Base-by-base conservation (phyloP, 1,140 invertebrate species). In the Drosophila eugracilis region DNA sequence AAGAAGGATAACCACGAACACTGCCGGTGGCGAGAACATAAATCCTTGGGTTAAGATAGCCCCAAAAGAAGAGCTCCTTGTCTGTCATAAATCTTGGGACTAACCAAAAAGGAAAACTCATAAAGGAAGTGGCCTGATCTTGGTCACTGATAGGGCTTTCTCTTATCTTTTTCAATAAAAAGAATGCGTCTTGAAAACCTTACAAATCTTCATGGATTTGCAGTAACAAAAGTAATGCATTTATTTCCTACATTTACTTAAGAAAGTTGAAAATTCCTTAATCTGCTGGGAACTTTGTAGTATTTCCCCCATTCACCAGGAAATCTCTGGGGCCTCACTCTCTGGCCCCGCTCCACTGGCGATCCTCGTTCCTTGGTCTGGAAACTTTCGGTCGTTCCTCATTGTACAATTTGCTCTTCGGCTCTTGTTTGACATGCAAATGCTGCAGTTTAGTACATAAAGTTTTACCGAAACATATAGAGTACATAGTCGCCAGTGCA, bases 401-500 rank as follows among this genome's bases (percentile, higher is more conserved):
- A 53, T 34, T 45, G 37, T 62, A 19, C 22, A 39, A 62, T 73
- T 73, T 73, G 12, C 47, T 62, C 28, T 48, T 22, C 17, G 42
- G 28, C 19, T 28, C 9, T 47, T 73, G 69, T 73, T 73, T 54
- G 70, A 73, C 70, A 73, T 73, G 70, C 70, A 73, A 73, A 73
- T 73, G 57, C 41, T 53, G 65, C 26, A 34, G 52, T 15, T 72
- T 34, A 37, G 66, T 53, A 47, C 55, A 70, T 14, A 58, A 69
- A 70, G 32, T 65, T 52, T 65, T 36, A 32, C 45, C 24, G 19
- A 47, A 47, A 37, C 41, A 65, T 37, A 45, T 59, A 59, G 32
- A 21, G 30, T 47, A 62, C 30, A 50, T 54, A 42, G 36, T 15
- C n/a, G 21, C 5, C 41, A 19, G 14, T n/a, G 37, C 12, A 41